phyloP scores from a whole-genome alignment of 2,113 vertebrate species.

The Camelus bactrianus region DNA sequence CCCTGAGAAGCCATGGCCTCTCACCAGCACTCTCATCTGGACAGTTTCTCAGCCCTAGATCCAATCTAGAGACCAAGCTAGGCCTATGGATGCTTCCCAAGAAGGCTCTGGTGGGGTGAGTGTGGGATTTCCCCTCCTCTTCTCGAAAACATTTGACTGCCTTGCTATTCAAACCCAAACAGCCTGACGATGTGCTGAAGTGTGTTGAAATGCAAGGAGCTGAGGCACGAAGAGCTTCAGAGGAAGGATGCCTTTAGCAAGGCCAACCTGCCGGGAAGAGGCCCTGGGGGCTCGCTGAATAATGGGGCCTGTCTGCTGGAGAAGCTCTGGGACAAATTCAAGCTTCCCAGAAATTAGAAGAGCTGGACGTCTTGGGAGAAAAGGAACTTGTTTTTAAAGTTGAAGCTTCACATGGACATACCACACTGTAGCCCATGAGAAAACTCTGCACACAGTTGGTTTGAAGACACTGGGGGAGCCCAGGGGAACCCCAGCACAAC shows the following conservation, averaged over 20 bases:
- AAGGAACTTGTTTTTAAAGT: background rate
- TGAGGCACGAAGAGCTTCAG: background rate
- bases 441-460: background rate
- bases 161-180: slow-evolving; percentile 51
- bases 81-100: background rate
- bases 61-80: background rate
- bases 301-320: background rate
- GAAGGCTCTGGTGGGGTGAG: background rate
- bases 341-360: background rate
- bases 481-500: background rate
- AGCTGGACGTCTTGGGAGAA: background rate
- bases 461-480: background rate
- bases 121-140: background rate
- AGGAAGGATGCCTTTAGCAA: slow-evolving; percentile 22
- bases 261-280: background rate
- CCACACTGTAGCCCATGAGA: background rate
- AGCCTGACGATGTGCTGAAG: background rate
- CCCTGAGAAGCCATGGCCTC: slow-evolving; percentile 42
- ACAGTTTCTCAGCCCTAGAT: slow-evolving; percentile 54
- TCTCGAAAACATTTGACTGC: background rate
- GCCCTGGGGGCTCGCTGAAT: slow-evolving; percentile 46
- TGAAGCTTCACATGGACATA: background rate
- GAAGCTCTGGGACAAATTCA: background rate
- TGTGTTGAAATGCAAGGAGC: background rate
- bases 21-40: slow-evolving; percentile 52